Evolutionary conservation across 2,797 vertebrate species (phyloP).

Genomic region (Pseudopleuronectes americanus): DNA sequence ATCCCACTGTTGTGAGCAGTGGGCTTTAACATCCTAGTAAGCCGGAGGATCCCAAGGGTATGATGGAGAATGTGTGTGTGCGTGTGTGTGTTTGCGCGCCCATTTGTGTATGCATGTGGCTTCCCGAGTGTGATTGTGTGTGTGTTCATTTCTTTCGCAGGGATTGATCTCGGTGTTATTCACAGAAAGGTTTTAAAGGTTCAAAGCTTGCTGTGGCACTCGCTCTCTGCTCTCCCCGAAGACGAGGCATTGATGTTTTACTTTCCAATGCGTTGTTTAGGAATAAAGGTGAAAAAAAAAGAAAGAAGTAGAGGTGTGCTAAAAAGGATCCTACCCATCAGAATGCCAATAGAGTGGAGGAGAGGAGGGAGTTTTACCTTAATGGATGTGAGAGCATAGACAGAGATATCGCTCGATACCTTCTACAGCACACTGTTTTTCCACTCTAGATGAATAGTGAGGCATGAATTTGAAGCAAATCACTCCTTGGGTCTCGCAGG

Average conservation of each 20-base stretch:
- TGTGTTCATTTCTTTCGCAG: constrained; percentile 17
- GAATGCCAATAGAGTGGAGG: constrained; percentile 34
- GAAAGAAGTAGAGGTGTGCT: constrained; percentile 30
- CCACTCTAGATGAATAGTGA: constrained; percentile 33
- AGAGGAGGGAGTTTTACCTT: constrained; percentile 38
- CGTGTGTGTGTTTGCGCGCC: constrained; percentile 1
- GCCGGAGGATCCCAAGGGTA: constrained; percentile 24
- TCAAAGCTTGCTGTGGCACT: constrained; percentile 51
- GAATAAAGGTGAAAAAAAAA: constrained; percentile 38
- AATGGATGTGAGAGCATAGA: constrained; percentile 48
- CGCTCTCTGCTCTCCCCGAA: constrained; percentile 44
- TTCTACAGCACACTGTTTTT: constrained; percentile 13
- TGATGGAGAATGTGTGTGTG: constrained; percentile 8
- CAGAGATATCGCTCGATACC: constrained; percentile 33
- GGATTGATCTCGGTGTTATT: constrained; percentile 62
- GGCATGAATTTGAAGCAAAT: constrained; percentile 40
- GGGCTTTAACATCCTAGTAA: constrained; percentile 33
- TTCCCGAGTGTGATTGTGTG: background rate
- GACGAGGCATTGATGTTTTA: constrained; percentile 69
- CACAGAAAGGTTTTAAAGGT: constrained; percentile 64
- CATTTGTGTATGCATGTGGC: background rate
- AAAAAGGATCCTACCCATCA: constrained; percentile 46
- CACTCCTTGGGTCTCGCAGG: constrained; percentile 24
- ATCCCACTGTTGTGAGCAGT: constrained; percentile 29
- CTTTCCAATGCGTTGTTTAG: constrained; percentile 52